Evolutionary conservation across 2,113 vertebrate genomes (phyloP).

Genomic region (Saguinus midas): DNA sequence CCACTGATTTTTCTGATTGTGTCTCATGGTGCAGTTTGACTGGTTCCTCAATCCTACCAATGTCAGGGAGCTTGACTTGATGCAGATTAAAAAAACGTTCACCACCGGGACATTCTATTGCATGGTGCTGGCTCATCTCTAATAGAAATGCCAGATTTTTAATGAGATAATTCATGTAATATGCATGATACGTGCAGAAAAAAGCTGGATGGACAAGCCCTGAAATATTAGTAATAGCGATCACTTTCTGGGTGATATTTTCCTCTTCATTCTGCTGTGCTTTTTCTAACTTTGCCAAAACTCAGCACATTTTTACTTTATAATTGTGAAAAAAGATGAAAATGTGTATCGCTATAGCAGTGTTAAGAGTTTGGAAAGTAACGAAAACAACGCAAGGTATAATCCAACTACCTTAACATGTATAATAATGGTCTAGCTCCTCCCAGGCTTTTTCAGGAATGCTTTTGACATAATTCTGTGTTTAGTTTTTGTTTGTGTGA

Average conservation of each 20-base stretch:
- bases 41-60: background rate
- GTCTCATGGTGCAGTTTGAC: background rate
- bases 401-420: background rate
- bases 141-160: background rate
- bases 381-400: background rate
- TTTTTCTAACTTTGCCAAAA: background rate
- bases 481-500: rapidly evolving
- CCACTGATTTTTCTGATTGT: background rate
- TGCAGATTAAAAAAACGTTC: too few species aligned
- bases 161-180: background rate
- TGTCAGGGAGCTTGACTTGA: background rate
- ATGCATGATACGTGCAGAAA: background rate
- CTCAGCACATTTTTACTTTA: background rate
- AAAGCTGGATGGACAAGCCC: background rate
- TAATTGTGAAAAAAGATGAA: background rate
- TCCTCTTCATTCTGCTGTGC: background rate
- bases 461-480: background rate
- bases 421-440: background rate
- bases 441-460: background rate
- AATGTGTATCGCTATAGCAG: background rate
- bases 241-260: background rate
- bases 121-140: background rate
- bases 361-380: background rate
- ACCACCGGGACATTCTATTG: rapidly evolving
- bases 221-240: background rate